Base-by-base conservation (phyloP, 2,797 vertebrate species). In the Notamacropus eugenii region DNA sequence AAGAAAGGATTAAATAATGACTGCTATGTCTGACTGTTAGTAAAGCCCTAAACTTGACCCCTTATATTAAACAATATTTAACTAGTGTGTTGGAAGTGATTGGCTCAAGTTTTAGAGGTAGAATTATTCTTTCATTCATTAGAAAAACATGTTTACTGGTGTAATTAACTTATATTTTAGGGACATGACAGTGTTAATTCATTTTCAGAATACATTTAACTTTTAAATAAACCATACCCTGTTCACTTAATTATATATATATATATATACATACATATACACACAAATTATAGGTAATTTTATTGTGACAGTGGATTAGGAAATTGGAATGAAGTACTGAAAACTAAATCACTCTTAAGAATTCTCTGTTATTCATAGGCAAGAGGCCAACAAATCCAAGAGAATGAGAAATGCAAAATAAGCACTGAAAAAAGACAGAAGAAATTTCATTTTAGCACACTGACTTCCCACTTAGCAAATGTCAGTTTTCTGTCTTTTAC, bases 341-440 rank as follows among this genome's bases (percentile, higher is more conserved):
- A 93, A 93, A 90, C 96, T 90, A 97, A 96, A 94, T 95, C 74
- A 93, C 62, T 92, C 52, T 91, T 40, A 34, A 94, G 91, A 82
- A 92, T 40, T 62, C 13, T 34, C 5, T 40, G 19, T 92, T 46
- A 40, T 74, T 59, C 74, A 58, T 58, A 93, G 90, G 91, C 90
- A 96, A 57, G 58, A 96, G 90, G 92, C 82, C 92, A 55, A 95
- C 55, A 62, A 87, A 67, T 96, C 46, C 94, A 95, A 96, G 91
- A 94, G 90, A 87, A 87, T 87, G 24, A 50, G 74, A 87, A 87
- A 27, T 87, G 91, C 31, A 82, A 55, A 91, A 62, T 50, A 56
- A 46, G 5, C 55, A 91, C 27, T 92, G 27, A 67, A 31, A 57
- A 55, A 28, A 58, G n/a, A 93, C 87, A 90, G 55, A 94, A 94